These are phyloP conservation scores for Poicephalus meyeri DNA, from an alignment of 2,113 vertebrate genomes.

Conservation along the genomic window DNA sequence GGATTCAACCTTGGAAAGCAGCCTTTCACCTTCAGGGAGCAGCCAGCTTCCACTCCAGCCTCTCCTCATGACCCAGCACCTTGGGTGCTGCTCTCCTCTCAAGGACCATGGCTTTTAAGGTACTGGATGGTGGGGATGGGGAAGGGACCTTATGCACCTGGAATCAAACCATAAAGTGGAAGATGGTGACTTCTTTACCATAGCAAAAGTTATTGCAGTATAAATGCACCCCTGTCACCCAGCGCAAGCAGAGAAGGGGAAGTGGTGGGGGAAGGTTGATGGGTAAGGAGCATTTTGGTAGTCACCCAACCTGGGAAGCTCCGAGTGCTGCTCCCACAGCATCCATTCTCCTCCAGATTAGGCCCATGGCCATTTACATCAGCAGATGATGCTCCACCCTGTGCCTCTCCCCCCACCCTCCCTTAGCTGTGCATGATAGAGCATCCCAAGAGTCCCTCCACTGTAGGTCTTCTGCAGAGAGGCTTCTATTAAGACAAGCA, in stretches of 20 bases:
- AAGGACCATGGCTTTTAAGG: background rate
- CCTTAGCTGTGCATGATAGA: background rate
- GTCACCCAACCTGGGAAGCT: background rate
- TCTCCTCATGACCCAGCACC: background rate
- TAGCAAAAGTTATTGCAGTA: constrained; percentile 71
- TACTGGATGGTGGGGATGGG: background rate
- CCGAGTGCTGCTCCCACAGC: background rate
- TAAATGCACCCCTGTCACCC: constrained; percentile 29
- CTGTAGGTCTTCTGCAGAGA: background rate
- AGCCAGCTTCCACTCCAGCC: background rate
- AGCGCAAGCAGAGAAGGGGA: constrained; percentile 1
- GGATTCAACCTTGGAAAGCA: background rate
- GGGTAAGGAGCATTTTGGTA: background rate
- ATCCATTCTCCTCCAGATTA: background rate
- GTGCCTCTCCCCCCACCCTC: background rate
- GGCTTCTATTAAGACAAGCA: constrained; percentile 19
- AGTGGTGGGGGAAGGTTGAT: background rate
- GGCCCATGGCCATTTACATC: background rate
- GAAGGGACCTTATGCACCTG: background rate
- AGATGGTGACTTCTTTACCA: constrained; percentile 50
- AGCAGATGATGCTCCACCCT: background rate
- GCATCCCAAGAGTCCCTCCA: constrained; percentile 37
- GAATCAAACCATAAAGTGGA: constrained; percentile 23
- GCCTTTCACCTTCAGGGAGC: background rate
- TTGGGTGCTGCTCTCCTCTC: background rate